A percentile compares a stretch with the other conserved stretches of the same genome.
These are phyloP conservation scores for Martes flavigula DNA, from an alignment of 2,797 vertebrate genomes.

Conservation along the genomic window DNA sequence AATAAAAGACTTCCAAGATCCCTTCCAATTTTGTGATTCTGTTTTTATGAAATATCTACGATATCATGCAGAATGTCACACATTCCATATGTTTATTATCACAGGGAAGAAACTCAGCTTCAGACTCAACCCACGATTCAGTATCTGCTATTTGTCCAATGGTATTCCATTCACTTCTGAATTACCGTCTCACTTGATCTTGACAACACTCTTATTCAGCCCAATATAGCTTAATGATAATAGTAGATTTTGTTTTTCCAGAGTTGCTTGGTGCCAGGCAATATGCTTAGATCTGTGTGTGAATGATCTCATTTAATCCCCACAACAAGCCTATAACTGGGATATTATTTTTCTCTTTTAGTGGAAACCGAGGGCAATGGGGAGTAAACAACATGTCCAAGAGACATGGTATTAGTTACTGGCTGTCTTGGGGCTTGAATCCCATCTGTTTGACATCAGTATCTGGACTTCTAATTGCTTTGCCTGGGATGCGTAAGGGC, in stretches of 20 bases:
- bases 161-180: background rate
- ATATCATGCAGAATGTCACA: background rate
- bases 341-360: background rate
- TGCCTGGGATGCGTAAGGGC: background rate
- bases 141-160: background rate
- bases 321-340: background rate
- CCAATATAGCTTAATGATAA: background rate
- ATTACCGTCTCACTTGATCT: background rate
- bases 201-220: background rate
- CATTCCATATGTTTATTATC: background rate
- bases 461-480: background rate
- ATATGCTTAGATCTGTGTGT: background rate
- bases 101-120: background rate
- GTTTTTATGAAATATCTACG: conserved; percentile 8
- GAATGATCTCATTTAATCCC: background rate
- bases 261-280: background rate
- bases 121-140: background rate
- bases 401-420: background rate
- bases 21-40: background rate
- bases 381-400: background rate
- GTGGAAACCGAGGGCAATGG: background rate
- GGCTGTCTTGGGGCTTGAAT: background rate
- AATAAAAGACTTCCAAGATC: background rate
- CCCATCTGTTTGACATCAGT: background rate
- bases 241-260: background rate